Conservation (phyloP, 2,797 vertebrate genomes). For the Enteromius paludinosus region DNA sequence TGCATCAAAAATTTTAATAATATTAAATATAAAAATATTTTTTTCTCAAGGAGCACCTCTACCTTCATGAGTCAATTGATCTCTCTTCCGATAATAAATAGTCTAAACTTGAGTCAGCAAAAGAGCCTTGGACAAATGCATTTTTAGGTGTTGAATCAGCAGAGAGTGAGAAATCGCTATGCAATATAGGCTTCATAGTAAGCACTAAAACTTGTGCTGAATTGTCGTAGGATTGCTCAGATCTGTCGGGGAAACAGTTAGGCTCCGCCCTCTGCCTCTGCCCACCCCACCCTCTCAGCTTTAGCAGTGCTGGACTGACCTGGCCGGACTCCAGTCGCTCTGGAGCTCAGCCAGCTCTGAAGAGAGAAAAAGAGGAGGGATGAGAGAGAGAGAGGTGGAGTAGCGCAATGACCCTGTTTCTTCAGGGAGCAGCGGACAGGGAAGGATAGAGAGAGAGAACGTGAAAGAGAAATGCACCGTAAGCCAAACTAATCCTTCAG, state of each 20-base stretch:
- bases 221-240: slow-evolving; percentile 10
- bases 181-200: slow-evolving; percentile 32
- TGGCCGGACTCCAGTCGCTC: slow-evolving; percentile 45
- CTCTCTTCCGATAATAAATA: slow-evolving; percentile 9
- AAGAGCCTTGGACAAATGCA: slow-evolving; percentile 24
- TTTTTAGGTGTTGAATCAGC: slow-evolving; percentile 41
- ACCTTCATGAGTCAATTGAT: slow-evolving; percentile 11
- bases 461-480: slow-evolving; percentile 34
- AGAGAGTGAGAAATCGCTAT: background rate
- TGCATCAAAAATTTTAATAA: no score
- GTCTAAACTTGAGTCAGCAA: slow-evolving; percentile 34
- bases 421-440: background rate
- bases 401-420: slow-evolving; percentile 21
- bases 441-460: slow-evolving; percentile 18
- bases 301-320: slow-evolving; percentile 41
- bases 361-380: slow-evolving; percentile 17
- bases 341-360: slow-evolving; percentile 30
- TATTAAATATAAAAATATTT: background rate
- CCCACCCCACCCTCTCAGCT: background rate
- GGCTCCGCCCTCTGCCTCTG: background rate
- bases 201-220: slow-evolving; percentile 47
- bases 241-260: background rate
- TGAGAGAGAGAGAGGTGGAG: background rate
- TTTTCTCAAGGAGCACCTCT: background rate
- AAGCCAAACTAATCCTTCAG: slow-evolving; percentile 41